Conservation (phyloP, 2,797 vertebrate genomes). For the Discoglossus pictus region DNA sequence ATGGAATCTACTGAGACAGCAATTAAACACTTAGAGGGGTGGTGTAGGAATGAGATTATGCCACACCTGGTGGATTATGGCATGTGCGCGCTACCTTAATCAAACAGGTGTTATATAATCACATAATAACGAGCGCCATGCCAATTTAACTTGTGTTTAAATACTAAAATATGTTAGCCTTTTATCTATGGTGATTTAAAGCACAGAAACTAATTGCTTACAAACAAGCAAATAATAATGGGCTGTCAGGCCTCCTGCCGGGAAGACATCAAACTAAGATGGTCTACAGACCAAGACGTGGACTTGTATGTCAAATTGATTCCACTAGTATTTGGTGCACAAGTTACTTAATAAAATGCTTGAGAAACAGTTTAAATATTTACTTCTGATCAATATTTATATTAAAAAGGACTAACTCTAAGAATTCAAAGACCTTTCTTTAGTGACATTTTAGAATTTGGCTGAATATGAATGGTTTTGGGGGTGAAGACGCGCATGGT, state of each 20-base stretch:
- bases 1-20: conserved; percentile 32
- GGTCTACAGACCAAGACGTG: too few species aligned
- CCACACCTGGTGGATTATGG: conserved; percentile 39
- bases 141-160: conserved; percentile 26
- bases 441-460: too few species aligned
- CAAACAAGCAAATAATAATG: conserved; percentile 12
- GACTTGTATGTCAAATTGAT: too few species aligned
- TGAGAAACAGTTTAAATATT: background rate
- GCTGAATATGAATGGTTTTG: too few species aligned
- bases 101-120: conserved; percentile 26
- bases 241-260: too few species aligned
- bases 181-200: conserved; percentile 20
- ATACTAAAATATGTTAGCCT: conserved; percentile 10
- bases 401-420: too few species aligned
- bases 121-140: conserved; percentile 20
- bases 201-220: conserved; percentile 30
- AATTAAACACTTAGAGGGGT: conserved; percentile 43
- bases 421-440: too few species aligned
- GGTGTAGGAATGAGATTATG: conserved; percentile 38
- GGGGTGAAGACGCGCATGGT: too few species aligned
- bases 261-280: too few species aligned
- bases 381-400: background rate
- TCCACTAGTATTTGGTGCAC: too few species aligned
- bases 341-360: too few species aligned
- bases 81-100: conserved; percentile 15